phyloP scores from a whole-genome alignment of 2,888 invertebrate genomes.

The Stegana nigrithorax region DNA sequence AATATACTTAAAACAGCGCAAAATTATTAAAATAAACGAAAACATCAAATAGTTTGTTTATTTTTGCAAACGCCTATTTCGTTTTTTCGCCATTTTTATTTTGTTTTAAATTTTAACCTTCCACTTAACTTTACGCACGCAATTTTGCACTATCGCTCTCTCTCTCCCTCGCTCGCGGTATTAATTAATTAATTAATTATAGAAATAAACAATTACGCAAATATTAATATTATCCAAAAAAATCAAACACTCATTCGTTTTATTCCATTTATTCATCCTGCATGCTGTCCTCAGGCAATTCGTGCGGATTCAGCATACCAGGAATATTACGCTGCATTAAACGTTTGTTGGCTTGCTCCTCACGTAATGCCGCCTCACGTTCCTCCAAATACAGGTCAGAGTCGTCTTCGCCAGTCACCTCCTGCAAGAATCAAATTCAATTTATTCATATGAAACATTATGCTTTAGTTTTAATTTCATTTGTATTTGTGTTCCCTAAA shows the following conservation, averaged over 20 bases:
- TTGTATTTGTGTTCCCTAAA: no score
- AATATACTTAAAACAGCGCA: not conserved
- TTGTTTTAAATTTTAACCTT: no score
- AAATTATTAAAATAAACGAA: not conserved
- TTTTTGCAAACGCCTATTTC: not conserved
- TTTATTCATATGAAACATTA: not conserved
- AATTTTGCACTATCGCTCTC: constrained; percentile 22
- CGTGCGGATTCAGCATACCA: constrained; percentile 95
- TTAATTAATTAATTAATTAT: constrained; percentile 28
- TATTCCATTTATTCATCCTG: constrained; percentile 77
- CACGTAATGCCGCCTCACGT: constrained; percentile 86
- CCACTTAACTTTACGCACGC: no score
- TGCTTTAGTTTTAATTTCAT: no score
- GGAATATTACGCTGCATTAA: constrained; percentile 93
- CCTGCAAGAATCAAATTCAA: constrained; percentile 73
- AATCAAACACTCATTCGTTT: not conserved
- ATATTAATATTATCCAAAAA: no score
- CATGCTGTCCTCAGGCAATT: constrained; percentile 95
- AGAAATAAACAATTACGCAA: constrained; percentile 22
- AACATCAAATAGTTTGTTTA: not conserved
- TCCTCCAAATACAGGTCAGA: constrained; percentile 98
- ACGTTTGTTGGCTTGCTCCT: constrained; percentile 94
- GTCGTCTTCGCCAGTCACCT: constrained; percentile 98
- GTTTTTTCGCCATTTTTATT: no score
- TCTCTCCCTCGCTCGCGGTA: not conserved